A percentile compares a stretch with the other conserved stretches of the same genome.
These are phyloP conservation scores for Ectropis crepuscularia DNA, from an alignment of 2,888 invertebrate species.

Conservation along the genomic window DNA sequence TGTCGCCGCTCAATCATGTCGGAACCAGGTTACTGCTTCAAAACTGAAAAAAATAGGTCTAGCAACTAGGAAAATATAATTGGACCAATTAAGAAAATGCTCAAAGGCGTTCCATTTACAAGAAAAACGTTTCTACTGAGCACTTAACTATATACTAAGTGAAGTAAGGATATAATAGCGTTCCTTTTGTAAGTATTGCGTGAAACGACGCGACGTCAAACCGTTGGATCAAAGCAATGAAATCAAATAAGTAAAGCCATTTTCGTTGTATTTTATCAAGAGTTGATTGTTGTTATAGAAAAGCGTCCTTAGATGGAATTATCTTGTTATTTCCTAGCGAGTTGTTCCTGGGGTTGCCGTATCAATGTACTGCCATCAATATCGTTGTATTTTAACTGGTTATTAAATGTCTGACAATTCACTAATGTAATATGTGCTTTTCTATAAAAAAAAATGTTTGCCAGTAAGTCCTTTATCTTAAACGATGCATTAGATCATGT, in stretches of 20 bases:
- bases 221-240: constrained; percentile 33
- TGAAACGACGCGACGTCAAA: constrained; percentile 20
- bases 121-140: constrained; percentile 30
- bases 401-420: no score
- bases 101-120: constrained; percentile 29
- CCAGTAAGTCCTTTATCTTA: no score
- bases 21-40: no score
- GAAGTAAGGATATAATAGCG: constrained; percentile 18
- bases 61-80: constrained; percentile 22
- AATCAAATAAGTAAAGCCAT: constrained; percentile 43
- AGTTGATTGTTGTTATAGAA: constrained; percentile 25
- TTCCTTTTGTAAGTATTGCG: constrained; percentile 18
- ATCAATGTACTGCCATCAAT: no score
- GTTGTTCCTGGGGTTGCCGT: constrained; percentile 12
- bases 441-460: no score
- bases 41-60: constrained; percentile 8
- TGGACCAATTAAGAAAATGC: constrained; percentile 34
- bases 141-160: constrained; percentile 26
- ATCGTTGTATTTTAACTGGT: no score
- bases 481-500: no score
- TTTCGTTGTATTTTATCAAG: constrained; percentile 36
- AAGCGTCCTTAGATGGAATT: constrained; percentile 36
- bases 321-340: constrained; percentile 39
- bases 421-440: no score
- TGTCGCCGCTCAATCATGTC: no score